Evolutionary conservation across 2,797 vertebrate species (phyloP), one percentile per base, ranked within the genome.

Genomic region (Telmatherina bonti): DNA sequence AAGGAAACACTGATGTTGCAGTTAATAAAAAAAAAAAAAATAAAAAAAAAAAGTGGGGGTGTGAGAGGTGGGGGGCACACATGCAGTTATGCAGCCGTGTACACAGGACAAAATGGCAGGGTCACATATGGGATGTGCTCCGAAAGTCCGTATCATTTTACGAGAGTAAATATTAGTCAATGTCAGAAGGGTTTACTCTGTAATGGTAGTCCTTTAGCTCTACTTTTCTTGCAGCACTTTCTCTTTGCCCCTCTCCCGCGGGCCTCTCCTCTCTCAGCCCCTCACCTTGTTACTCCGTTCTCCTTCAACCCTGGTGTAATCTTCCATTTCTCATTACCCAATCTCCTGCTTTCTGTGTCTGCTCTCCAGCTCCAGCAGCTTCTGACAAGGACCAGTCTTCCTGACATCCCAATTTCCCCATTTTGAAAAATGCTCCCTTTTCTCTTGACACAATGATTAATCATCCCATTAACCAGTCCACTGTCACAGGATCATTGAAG

Each of bases 91-190:
- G 11, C 55, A 29, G 43, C 57, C 64, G 9, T 62, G 54, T 63
- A 74, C 67, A 72, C 49, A 35, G 57, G 56, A 45, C 63, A 60
- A 85, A 70, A 74, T 76, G 84, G 85, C 70, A 74, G 78, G 88
- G 87, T 91, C 89, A 89, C 84, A 90, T 85, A 80, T 85, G 83
- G 85, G 85, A 82, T 88, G 88, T 85, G 72, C 83, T 85, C 76
- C 80, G 82, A 60, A 84, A 85, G 81, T 84, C 81, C 53, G 88
- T 79, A 88, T 90, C 74, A 55, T 77, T 90, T 92, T 88, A 79
- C 84, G 49, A 88, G 85, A 72, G 83, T 82, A 92, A 90, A 91
- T 86, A 90, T 92, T 83, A 91, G 88, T 79, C 72, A 73, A 38
- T 85, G 89, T 92, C 87, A 86, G 69, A 62, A 78, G 51, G 65